These are phyloP conservation scores for Acanthosepion pharaonis DNA, from an alignment of 2,888 invertebrate genomes.

Conservation along the genomic window DNA sequence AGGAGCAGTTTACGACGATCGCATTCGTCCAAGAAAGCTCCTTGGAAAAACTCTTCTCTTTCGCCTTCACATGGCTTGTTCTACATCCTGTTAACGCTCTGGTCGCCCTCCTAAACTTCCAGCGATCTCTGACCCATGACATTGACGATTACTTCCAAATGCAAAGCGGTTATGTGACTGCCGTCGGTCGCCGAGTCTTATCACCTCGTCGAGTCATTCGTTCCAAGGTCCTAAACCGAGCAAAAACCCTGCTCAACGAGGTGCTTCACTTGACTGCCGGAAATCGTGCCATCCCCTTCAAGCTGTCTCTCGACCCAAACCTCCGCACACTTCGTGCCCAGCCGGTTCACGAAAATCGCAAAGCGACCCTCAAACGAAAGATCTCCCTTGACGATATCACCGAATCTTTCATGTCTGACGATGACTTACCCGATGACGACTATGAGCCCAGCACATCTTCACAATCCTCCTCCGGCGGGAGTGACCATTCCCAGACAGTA, in stretches of 20 bases:
- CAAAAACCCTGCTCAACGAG: background rate
- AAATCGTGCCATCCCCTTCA: background rate
- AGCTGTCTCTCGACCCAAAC: background rate
- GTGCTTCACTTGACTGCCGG: background rate
- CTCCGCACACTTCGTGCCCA: background rate
- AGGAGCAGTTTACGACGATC: rapidly evolving
- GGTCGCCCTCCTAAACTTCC: background rate
- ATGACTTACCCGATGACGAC: background rate
- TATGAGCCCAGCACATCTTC: background rate
- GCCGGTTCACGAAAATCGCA: background rate
- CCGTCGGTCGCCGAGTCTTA: background rate
- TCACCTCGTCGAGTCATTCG: background rate
- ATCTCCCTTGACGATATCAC: background rate
- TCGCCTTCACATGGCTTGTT: background rate
- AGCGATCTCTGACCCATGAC: background rate
- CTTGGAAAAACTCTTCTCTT: background rate
- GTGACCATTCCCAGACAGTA: background rate
- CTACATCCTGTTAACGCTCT: background rate
- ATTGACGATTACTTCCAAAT: background rate
- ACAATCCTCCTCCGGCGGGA: background rate
- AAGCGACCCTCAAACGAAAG: background rate
- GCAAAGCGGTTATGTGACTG: background rate
- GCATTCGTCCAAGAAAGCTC: background rate
- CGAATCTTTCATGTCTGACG: background rate
- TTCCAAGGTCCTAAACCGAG: background rate